Evolutionary conservation across 2,113 vertebrate species (phyloP), one percentile per base, ranked within the genome.

Genomic region (Amblyopsis rosae): DNA sequence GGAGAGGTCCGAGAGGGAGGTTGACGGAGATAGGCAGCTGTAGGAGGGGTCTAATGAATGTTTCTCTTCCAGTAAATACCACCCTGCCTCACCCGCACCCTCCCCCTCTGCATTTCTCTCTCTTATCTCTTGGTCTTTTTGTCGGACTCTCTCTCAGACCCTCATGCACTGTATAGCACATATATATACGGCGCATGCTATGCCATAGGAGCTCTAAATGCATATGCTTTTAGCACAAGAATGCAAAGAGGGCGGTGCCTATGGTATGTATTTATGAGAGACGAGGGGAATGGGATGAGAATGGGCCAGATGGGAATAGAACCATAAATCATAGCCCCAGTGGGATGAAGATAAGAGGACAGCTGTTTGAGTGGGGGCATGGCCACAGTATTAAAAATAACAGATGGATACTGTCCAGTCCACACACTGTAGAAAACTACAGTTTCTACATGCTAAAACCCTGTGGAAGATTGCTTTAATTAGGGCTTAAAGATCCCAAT

Each of bases 261-360:
- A 8, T 41, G 35, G 35, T 41, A 8, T 41, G 35, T 41, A 41
- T 41, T 8, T 41, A 8, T 41, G 35, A 41, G 35, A 41, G 35
- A 41, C 35, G 35, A 41, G 35, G 35, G 7, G 35, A 41, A 8
- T 41, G 35, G 35, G 35, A 41, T 26, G 26, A 26, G 26, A 26
- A 26, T 26, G 26, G 26, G 26, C 26, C 26, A 26, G 26, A 26
- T 26, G 35, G 35, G 7, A 41, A 41, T 41, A 41, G 7, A 41
- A 6, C 69, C 69, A 82, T 90, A 88, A 90, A 86, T 90, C 85
- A 85, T 70, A 58, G 47, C 65, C 61, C 67, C 71, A 49, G 69
- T 71, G 58, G 72, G 66, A 71, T 65, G 49, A 69, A 81, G 69
- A 79, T 55, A 46, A 82, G 67, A 86, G 62, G 71, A 58, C 76